phyloP scores from a whole-genome alignment of 2,888 invertebrate genomes.

The Macrostomum cliftonense region DNA sequence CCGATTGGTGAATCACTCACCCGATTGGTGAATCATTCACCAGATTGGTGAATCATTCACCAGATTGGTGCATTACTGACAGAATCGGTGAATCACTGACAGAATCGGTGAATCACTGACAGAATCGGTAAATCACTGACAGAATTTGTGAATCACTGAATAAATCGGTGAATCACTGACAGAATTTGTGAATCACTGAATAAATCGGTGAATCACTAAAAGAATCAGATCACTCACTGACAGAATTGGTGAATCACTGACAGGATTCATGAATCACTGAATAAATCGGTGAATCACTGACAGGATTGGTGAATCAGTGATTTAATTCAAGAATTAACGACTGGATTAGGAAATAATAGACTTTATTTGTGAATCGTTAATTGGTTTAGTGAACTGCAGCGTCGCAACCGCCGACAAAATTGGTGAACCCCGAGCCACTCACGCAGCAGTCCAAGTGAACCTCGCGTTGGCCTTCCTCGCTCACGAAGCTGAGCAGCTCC shows the following conservation, averaged over 20 bases:
- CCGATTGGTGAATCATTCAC: neutral
- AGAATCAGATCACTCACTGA: neutral
- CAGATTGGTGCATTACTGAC: neutral
- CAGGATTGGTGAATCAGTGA: neutral
- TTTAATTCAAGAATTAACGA: neutral
- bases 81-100: neutral
- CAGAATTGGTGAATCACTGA: no score
- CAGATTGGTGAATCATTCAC: no score
- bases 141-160: constrained; percentile 1
- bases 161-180: neutral
- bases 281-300: neutral
- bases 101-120: neutral
- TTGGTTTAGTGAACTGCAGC: neutral
- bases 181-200: no score
- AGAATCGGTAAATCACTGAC: neutral
- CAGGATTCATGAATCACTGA: neutral
- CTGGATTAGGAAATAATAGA: no score
- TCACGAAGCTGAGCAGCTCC: constrained; percentile 5
- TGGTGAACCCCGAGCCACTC: neutral
- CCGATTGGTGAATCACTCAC: neutral
- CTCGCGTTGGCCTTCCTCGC: neutral
- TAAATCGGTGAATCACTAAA: no score
- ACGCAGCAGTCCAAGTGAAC: neutral
- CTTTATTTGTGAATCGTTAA: no score
- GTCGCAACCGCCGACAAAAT: neutral